Base-by-base conservation (phyloP, 2,888 invertebrate species). In the Pachydiplax longipennis region DNA sequence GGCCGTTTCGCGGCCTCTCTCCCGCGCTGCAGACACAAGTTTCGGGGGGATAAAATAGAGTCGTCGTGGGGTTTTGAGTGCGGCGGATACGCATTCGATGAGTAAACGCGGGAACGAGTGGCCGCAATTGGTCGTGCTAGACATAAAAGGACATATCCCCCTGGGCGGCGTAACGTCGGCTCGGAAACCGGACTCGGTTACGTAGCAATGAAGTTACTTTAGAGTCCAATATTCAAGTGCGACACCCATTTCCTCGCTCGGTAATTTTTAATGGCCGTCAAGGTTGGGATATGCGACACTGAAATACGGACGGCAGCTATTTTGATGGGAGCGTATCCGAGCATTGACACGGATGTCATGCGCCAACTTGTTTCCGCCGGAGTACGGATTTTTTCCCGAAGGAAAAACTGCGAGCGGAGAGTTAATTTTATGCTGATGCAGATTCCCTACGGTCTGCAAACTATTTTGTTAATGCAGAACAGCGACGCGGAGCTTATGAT, bases 211-310 rank as follows among this genome's bases (percentile, higher is more conserved):
- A 87, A 87, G 87, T 87, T 65, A 87, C 65, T 87, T 87, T 87
- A 87, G 61, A 18, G 61, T n/a, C 87, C 87, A 65, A 87, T 87
- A 87, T 87, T 87, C 87, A 65, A 87, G 61, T 87, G 87, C 87
- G 37, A 87, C 87, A 61, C 37, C 87, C 87, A 87, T 87, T 87
- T 87, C 87, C 87, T 87, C 61, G 73, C 61, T 87, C 61, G 61
- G 87, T 87, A 87, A 87, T 87, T 87, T 87, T 87, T 65, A 87
- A 87, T 87, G 87, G 87, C 13, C 65, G 35, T 61, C 37, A 58
- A 65, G 18, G 65, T 87, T 53, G 37, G 65, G 37, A 61, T 87
- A 35, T 61, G 35, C 61, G n/a, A 31, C n/a, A n/a, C 37, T 87
- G 61, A 87, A 87, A 65, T 87, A n/a, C 87, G n/a, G 22, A 35